Evolutionary conservation across 2,888 invertebrate genomes (phyloP).

Genomic region (Caenorhabditis drosophilae): DNA sequence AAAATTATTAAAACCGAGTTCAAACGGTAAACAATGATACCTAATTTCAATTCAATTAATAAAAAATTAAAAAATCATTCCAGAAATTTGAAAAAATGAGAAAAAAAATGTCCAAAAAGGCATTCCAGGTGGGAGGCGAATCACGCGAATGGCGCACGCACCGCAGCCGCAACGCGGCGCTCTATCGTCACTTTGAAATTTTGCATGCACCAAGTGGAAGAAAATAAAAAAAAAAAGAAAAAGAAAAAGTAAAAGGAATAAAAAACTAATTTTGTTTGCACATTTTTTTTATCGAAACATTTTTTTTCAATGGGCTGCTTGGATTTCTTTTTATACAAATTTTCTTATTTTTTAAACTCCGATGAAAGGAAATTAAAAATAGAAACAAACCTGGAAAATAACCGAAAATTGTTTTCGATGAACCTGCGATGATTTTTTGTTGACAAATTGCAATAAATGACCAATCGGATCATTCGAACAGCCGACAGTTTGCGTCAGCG

Average conservation of each 20-base stretch:
- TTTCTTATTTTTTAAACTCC: not conserved
- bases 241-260: not conserved
- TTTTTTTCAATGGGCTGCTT: no score
- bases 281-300: no score
- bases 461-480: constrained; percentile 12
- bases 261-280: no score
- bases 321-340: no score
- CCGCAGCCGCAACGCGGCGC: constrained; percentile 38
- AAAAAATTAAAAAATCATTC: no score
- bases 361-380: constrained; percentile 1
- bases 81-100: no score
- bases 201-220: not conserved
- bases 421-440: constrained; percentile 4
- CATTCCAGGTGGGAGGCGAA: not conserved
- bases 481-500: not conserved
- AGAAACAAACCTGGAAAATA: constrained; percentile 12
- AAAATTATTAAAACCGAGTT: no score
- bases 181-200: constrained; percentile 22
- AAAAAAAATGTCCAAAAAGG: no score
- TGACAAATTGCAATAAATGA: constrained; percentile 17
- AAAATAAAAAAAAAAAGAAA: constrained; percentile 1
- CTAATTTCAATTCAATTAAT: no score
- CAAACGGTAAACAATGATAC: no score
- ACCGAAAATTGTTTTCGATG: constrained; percentile 6
- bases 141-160: constrained; percentile 14